Base-by-base conservation (phyloP, 2,797 vertebrate genomes). In the Gallirallus australis region DNA sequence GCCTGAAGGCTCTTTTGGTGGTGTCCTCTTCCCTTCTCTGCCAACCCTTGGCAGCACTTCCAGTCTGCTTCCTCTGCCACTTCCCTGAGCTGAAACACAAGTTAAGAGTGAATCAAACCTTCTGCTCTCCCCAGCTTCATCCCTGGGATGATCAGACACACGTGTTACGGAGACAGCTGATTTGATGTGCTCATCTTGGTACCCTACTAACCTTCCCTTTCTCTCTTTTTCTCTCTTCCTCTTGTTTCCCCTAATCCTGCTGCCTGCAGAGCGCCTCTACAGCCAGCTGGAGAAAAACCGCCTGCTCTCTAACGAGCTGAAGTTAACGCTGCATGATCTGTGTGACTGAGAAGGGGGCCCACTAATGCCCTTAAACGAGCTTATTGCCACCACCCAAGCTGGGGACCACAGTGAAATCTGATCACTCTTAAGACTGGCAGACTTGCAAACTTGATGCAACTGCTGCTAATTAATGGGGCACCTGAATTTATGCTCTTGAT, bases 201-300 rank as follows among this genome's bases (percentile, higher is more conserved):
- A 31, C 80, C 93, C 87, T 75, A 97, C 97, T 98, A 98, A 98
- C 95, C 24, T 96, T 87, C 97, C 97, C 96, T 98, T 97, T 98
- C 92, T 97, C 94, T 97, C 82, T 97, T 94, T 94, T 97, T 96
- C 84, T 94, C 76, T 97, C 85, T 91, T 80, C 89, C 82, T 70
- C 91, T 93, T 86, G 80, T 92, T 84, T 83, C 93, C 89, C 92
- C 83, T 95, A 56, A 57, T 89, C 93, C 68, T 35, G 17, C 91
- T 19, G 52, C 97, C 97, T 94, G 95, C 98, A 98, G 98, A 98
- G 96, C 95, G 73, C 85, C 98, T 98, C 94, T 98, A 97, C 98
- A 98, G 97, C 97, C 98, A 98, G 91, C 98, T 98, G 97, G 98
- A 98, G 97, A 98, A 96, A 98, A 98, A 98, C 96, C 97, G 95